These are phyloP conservation scores for Chlorodrepanis virens DNA, from an alignment of 2,113 vertebrate species.

Conservation along the genomic window DNA sequence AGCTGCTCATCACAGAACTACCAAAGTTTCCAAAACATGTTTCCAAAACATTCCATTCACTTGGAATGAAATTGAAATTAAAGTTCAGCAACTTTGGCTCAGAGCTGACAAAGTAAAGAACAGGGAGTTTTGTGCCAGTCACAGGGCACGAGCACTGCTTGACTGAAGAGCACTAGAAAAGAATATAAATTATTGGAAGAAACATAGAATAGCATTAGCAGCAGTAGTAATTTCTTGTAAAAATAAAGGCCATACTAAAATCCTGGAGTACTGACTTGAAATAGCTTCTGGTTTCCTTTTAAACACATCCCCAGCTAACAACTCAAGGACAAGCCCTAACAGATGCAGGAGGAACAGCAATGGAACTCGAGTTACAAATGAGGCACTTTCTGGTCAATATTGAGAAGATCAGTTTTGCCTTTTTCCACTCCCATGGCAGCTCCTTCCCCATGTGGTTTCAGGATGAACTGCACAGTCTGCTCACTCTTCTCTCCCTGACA, in stretches of 20 bases:
- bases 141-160: not conserved
- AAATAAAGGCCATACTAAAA: not conserved
- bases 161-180: not conserved
- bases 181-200: not conserved
- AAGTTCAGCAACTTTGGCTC: not conserved
- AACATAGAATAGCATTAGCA: not conserved
- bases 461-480: not conserved
- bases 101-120: not conserved
- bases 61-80: not conserved
- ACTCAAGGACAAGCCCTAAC: not conserved
- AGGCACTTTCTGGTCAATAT: not conserved
- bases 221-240: not conserved
- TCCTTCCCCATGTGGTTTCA: conserved; percentile 4
- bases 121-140: not conserved
- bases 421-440: not conserved
- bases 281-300: not conserved
- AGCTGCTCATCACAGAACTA: not conserved
- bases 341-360: not conserved
- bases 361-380: not conserved
- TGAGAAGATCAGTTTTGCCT: not conserved
- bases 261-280: not conserved
- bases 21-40: not conserved
- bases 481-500: not conserved
- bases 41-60: too few species aligned
- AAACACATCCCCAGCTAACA: not conserved